These are phyloP conservation scores for Ectemnius lituratus DNA, from an alignment of 2,888 invertebrate species.

Conservation along the genomic window DNA sequence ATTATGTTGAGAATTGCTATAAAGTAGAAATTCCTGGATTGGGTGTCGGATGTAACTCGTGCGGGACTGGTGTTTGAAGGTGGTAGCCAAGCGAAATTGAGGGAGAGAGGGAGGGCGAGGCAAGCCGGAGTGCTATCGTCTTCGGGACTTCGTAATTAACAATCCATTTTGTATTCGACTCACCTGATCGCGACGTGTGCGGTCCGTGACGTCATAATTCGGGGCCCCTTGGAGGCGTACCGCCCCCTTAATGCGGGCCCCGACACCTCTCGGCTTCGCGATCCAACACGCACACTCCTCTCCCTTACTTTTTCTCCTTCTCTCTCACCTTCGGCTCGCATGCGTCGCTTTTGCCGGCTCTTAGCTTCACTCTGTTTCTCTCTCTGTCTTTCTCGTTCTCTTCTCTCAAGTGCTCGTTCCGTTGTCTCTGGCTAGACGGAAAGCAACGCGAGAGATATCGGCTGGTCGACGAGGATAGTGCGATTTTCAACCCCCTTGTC, in stretches of 20 bases:
- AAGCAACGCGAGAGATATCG: slow-evolving; percentile 49
- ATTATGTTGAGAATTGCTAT: neutral
- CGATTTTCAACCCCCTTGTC: slow-evolving; percentile 27
- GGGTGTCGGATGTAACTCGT: too few species aligned
- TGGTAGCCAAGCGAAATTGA: neutral
- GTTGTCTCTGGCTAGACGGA: slow-evolving; percentile 31
- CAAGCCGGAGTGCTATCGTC: neutral
- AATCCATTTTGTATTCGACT: slow-evolving; percentile 77
- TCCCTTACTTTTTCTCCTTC: slow-evolving; percentile 46
- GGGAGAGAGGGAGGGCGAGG: neutral
- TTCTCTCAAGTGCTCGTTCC: slow-evolving; percentile 11
- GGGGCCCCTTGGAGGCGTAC: slow-evolving; percentile 75
- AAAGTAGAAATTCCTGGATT: neutral
- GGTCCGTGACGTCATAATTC: slow-evolving; percentile 78
- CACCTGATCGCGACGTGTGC: slow-evolving; percentile 77
- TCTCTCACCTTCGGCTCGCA: slow-evolving; percentile 21
- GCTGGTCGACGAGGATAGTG: slow-evolving; percentile 39
- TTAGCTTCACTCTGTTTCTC: neutral
- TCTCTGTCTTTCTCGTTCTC: neutral
- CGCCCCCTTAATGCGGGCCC: slow-evolving; percentile 78
- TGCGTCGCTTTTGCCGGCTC: slow-evolving; percentile 4
- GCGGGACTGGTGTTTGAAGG: too few species aligned
- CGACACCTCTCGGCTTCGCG: slow-evolving; percentile 75
- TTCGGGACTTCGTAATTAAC: slow-evolving; percentile 68
- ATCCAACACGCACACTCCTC: slow-evolving; percentile 71